These are phyloP conservation scores for Catagonus wagneri DNA, from an alignment of 2,113 vertebrate species.

Conservation along the genomic window DNA sequence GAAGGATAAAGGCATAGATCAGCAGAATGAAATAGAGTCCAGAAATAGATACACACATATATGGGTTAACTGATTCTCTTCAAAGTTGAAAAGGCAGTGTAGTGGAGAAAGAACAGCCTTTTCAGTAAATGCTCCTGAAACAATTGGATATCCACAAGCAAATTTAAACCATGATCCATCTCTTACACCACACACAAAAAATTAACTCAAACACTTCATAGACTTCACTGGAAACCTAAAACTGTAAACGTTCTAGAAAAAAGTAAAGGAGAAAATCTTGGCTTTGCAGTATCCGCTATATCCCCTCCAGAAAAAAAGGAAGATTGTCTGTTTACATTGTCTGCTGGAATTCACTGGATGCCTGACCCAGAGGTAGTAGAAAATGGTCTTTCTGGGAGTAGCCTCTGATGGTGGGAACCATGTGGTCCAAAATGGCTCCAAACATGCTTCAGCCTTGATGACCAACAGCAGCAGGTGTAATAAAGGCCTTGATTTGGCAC, in stretches of 20 bases:
- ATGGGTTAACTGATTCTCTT: neutral
- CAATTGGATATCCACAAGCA: neutral
- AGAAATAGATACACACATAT: neutral
- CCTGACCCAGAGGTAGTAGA: neutral
- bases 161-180: neutral
- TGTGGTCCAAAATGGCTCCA: neutral
- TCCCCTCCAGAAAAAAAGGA: neutral
- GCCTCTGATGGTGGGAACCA: neutral
- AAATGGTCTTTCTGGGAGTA: neutral
- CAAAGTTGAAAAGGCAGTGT: constrained; percentile 24
- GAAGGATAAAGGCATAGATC: neutral
- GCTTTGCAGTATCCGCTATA: neutral
- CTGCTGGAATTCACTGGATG: neutral
- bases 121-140: neutral
- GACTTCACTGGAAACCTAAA: neutral
- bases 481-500: neutral
- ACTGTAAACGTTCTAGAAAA: neutral
- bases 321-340: neutral
- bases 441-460: neutral
- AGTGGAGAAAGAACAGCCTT: neutral
- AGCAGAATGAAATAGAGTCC: neutral
- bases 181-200: neutral
- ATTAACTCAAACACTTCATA: neutral
- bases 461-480: neutral
- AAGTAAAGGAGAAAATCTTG: neutral